Evolutionary conservation across 2,113 vertebrate species (phyloP).

Genomic region (Cricetomys ansorgei): DNA sequence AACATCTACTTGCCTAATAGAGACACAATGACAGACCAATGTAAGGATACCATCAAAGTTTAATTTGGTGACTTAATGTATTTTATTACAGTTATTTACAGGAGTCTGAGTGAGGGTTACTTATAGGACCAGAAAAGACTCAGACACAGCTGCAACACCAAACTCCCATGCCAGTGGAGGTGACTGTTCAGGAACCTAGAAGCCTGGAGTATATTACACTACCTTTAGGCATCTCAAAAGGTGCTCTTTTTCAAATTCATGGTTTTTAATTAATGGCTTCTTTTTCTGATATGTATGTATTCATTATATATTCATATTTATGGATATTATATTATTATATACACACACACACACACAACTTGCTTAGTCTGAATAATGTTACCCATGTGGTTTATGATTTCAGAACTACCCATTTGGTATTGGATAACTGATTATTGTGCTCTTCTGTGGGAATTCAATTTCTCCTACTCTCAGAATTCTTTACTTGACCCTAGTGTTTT

Average conservation of each 20-base stretch:
- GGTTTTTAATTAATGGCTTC: not conserved
- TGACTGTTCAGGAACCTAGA: not conserved
- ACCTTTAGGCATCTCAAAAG: too few species aligned
- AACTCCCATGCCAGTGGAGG: too few species aligned
- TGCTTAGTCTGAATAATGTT: not conserved
- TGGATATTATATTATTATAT: too few species aligned
- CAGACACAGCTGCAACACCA: not conserved
- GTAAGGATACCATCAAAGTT: not conserved
- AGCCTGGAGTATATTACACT: not conserved
- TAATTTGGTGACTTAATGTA: too few species aligned
- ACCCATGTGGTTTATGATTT: too few species aligned
- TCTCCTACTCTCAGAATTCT: not conserved
- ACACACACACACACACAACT: too few species aligned
- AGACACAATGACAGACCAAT: too few species aligned
- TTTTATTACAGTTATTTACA: not conserved
- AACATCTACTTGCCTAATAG: not conserved
- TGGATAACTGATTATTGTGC: not conserved
- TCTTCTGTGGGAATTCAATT: not conserved
- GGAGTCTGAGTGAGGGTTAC: not conserved
- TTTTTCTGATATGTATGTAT: too few species aligned
- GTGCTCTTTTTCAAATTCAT: not conserved
- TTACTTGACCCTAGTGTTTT: not conserved
- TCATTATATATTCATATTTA: too few species aligned
- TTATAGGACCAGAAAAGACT: not conserved
- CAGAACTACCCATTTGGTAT: not conserved